A percentile compares a stretch with the other conserved stretches of the same genome.
phyloP scores from a whole-genome alignment of 1,140 invertebrate species.

The Laupala kohalensis region DNA sequence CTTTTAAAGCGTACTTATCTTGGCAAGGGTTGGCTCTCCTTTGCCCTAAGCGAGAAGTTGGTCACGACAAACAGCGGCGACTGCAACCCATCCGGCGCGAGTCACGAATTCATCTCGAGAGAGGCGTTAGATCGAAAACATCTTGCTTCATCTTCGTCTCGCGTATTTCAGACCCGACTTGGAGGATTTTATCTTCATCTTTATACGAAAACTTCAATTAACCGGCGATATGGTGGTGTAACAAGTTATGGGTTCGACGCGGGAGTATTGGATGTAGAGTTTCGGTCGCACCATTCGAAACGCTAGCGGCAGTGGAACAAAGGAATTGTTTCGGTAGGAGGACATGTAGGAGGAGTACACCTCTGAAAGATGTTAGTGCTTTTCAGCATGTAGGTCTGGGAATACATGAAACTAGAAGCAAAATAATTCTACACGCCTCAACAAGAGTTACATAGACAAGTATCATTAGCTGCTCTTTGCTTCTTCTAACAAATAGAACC shows the following conservation, averaged over 20 bases:
- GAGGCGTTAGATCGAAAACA: background rate
- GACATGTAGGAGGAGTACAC: too few species aligned
- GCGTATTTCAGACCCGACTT: background rate
- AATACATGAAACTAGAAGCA: too few species aligned
- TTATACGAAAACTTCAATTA: constrained; percentile 9
- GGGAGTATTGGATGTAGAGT: background rate
- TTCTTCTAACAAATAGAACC: background rate
- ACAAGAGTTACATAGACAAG: background rate
- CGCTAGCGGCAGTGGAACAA: background rate
- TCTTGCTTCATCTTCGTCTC: background rate
- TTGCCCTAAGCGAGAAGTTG: background rate
- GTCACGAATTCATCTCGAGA: constrained; percentile 4
- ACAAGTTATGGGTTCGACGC: background rate
- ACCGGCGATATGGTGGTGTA: background rate
- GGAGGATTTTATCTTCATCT: background rate
- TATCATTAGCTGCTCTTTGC: background rate
- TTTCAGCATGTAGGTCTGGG: too few species aligned
- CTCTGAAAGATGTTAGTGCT: too few species aligned
- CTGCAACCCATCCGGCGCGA: background rate
- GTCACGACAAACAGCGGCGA: background rate
- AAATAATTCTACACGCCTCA: background rate
- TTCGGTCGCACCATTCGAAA: background rate
- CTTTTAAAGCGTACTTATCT: background rate
- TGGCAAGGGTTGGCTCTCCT: background rate
- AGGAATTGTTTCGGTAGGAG: background rate